phyloP scores from a whole-genome alignment of 37 sponge, comb jelly and placozoan species.

The Hormiphora californensis region DNA sequence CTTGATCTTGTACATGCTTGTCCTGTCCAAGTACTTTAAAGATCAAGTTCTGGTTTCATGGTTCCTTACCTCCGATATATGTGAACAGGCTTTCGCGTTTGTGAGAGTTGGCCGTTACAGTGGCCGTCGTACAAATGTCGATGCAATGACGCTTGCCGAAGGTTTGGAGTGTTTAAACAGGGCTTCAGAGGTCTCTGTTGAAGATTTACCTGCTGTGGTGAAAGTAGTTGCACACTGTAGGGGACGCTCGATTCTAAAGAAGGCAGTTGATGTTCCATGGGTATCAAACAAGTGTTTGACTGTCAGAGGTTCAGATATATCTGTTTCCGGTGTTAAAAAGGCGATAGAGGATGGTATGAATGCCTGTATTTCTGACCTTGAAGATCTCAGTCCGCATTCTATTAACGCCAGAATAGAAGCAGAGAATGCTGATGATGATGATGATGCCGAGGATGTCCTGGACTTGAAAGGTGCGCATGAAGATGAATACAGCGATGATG shows the following conservation, averaged over 20 bases:
- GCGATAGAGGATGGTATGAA: neutral
- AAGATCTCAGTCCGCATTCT: neutral
- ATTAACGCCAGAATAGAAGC: neutral
- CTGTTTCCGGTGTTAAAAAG: neutral
- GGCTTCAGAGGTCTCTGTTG: no score
- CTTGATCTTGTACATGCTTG: neutral
- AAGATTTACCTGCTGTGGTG: neutral
- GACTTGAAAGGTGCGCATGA: neutral
- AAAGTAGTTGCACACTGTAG: neutral
- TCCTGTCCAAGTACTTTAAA: neutral
- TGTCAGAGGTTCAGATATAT: neutral
- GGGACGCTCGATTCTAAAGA: neutral
- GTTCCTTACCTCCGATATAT: neutral
- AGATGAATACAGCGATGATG: neutral
- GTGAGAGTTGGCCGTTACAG: neutral
- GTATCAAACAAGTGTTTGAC: neutral
- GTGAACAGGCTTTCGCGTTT: neutral
- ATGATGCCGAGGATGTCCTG: neutral
- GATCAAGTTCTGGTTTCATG: neutral
- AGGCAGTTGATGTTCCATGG: neutral
- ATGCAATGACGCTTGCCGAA: neutral
- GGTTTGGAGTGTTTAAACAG: neutral
- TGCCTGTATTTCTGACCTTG: neutral
- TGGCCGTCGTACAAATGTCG: neutral
- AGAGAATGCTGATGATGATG: neutral